phyloP scores from a whole-genome alignment of 2,888 invertebrate species.

The Drepana falcataria region DNA sequence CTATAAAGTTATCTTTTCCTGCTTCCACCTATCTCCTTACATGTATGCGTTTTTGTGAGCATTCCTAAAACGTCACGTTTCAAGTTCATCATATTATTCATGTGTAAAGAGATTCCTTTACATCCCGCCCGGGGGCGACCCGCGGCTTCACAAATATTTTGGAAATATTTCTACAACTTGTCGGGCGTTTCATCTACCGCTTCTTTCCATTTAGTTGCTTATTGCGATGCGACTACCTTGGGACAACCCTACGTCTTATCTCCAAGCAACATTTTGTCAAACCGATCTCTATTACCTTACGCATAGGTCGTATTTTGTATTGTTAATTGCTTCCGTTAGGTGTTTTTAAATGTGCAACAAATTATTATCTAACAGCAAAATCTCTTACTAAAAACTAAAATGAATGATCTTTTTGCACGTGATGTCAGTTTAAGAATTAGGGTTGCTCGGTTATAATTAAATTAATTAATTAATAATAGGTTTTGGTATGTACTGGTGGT shows the following conservation, averaged over 20 bases:
- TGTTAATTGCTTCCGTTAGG: slow-evolving; percentile 6
- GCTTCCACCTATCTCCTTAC: slow-evolving; percentile 1
- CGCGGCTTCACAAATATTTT: slow-evolving; percentile 72
- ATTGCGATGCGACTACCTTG: slow-evolving; percentile 40
- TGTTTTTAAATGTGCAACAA: slow-evolving; percentile 14
- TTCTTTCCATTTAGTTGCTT: slow-evolving; percentile 72
- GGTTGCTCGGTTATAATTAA: slow-evolving; percentile 50
- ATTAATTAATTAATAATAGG: slow-evolving; percentile 30
- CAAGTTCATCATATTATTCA: slow-evolving; percentile 29
- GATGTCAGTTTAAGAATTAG: slow-evolving; percentile 43
- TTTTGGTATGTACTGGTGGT: not conserved
- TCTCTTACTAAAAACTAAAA: slow-evolving; percentile 71
- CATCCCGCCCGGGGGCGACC: slow-evolving; percentile 47
- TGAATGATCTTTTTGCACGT: slow-evolving; percentile 65
- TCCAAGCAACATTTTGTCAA: not conserved
- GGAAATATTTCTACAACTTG: slow-evolving; percentile 78
- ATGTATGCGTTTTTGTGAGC: not conserved
- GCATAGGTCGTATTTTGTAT: slow-evolving; percentile 11
- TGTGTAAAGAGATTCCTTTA: slow-evolving; percentile 31
- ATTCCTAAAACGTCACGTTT: slow-evolving; percentile 21
- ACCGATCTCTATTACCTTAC: slow-evolving; percentile 7
- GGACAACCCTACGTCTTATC: slow-evolving; percentile 7
- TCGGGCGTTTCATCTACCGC: slow-evolving; percentile 74
- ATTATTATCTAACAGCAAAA: slow-evolving; percentile 70
- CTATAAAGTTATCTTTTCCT: not conserved